Conservation (phyloP, 2,797 vertebrate genomes). For the Salarias fasciatus region DNA sequence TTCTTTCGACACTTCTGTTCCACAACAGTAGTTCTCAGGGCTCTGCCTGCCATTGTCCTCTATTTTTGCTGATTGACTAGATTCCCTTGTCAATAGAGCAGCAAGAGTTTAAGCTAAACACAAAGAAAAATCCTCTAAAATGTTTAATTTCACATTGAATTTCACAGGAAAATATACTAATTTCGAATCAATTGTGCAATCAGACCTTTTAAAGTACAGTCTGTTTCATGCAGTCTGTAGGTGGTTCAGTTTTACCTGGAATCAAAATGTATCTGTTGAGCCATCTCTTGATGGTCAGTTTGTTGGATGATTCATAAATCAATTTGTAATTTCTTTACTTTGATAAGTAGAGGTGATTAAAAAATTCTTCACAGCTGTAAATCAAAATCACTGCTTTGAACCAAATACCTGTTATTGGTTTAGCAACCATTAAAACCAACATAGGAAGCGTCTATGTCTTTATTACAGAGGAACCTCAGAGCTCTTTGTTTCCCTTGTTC, state of each 20-base stretch:
- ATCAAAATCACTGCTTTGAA: not conserved
- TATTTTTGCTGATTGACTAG: too few species aligned
- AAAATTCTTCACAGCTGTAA: not conserved
- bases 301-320: not conserved
- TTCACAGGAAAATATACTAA: too few species aligned
- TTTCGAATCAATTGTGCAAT: too few species aligned
- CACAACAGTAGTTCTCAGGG: too few species aligned
- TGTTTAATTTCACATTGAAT: too few species aligned
- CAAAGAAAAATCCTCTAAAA: too few species aligned
- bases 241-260: not conserved
- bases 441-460: not conserved
- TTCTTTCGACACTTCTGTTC: too few species aligned
- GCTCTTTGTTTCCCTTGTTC: constrained; percentile 23
- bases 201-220: too few species aligned
- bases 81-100: too few species aligned
- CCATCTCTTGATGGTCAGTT: not conserved
- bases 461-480: not conserved
- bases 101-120: too few species aligned
- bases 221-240: not conserved
- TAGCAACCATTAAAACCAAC: not conserved
- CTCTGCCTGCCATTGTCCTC: too few species aligned
- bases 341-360: too few species aligned
- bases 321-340: not conserved
- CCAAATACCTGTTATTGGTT: not conserved
- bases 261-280: not conserved